Percentiles rank a stretch among this genome's conserved stretches.
Conservation (phyloP, 2,113 vertebrate species). For the Pagrus major region DNA sequence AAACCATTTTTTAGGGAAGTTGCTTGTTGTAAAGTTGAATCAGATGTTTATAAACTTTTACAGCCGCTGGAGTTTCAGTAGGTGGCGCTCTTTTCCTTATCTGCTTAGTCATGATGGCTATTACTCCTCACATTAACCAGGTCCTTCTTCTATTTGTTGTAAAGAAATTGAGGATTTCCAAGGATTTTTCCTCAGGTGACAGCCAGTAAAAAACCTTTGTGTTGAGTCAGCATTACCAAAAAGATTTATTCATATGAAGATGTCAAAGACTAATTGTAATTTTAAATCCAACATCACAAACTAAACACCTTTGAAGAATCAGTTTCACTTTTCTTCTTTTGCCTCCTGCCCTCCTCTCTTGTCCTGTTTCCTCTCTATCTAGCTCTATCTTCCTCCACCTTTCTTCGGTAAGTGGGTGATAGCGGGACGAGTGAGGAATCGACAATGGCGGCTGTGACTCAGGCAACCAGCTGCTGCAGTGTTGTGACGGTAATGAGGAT, state of each 20-base stretch:
- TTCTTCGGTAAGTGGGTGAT: constrained; percentile 56
- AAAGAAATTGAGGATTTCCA: not conserved
- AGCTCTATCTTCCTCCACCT: constrained; percentile 20
- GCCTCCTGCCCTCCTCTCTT: constrained; percentile 32
- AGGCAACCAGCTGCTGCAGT: constrained; percentile 72
- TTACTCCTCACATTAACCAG: not conserved
- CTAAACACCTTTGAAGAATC: not conserved
- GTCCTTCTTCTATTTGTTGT: not conserved
- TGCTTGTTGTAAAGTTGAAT: no score
- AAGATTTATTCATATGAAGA: not conserved
- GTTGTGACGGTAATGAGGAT: constrained; percentile 81
- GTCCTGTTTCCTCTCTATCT: constrained; percentile 37
- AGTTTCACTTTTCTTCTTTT: constrained; percentile 10
- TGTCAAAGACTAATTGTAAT: constrained; percentile 6
- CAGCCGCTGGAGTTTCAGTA: not conserved
- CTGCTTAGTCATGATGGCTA: not conserved
- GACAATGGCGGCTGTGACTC: constrained; percentile 74
- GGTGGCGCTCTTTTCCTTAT: not conserved
- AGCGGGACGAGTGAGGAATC: constrained; percentile 68
- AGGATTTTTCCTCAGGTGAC: not conserved
- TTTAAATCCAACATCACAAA: not conserved
- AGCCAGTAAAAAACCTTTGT: not conserved
- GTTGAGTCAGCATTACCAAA: not conserved
- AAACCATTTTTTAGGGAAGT: no score
- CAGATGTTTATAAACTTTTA: no score